A percentile compares a stretch with the other conserved stretches of the same genome.
These are phyloP conservation scores for Periparus ater DNA, from an alignment of 2,797 vertebrate genomes.

Conservation along the genomic window DNA sequence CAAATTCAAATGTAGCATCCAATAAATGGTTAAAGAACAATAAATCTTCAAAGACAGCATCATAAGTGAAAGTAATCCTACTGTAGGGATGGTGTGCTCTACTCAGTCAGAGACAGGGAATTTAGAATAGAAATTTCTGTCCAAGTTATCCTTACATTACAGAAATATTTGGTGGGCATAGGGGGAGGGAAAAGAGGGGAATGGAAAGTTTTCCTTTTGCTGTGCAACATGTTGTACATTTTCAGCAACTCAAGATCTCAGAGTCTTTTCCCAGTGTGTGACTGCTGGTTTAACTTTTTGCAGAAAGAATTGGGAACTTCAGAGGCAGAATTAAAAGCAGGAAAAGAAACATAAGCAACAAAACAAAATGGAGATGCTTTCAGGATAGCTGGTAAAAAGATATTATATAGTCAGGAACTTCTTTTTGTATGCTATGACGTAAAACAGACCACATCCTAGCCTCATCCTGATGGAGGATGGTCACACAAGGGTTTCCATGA, in stretches of 20 bases:
- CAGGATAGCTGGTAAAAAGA: background rate
- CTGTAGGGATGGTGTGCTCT: background rate
- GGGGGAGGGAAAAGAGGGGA: background rate
- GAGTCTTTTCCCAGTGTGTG: background rate
- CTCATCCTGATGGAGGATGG: background rate
- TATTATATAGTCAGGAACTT: background rate
- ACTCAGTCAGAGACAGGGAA: background rate
- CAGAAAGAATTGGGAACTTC: background rate
- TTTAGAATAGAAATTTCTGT: background rate
- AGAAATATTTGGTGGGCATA: background rate
- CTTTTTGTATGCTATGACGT: background rate
- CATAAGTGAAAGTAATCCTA: background rate
- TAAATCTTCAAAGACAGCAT: background rate
- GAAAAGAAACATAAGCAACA: background rate
- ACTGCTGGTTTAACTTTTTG: background rate
- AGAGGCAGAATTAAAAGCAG: background rate
- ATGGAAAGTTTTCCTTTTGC: background rate
- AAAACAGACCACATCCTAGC: background rate
- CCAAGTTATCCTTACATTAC: background rate
- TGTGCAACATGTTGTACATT: background rate
- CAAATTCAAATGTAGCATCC: background rate
- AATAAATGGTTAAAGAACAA: conserved; percentile 13
- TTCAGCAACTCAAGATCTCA: background rate
- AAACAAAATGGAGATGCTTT: background rate
- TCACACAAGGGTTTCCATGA: too few relatives aligned